These are phyloP conservation scores for Crocallis elinguaria DNA, from an alignment of 2,888 invertebrate genomes.

Conservation along the genomic window DNA sequence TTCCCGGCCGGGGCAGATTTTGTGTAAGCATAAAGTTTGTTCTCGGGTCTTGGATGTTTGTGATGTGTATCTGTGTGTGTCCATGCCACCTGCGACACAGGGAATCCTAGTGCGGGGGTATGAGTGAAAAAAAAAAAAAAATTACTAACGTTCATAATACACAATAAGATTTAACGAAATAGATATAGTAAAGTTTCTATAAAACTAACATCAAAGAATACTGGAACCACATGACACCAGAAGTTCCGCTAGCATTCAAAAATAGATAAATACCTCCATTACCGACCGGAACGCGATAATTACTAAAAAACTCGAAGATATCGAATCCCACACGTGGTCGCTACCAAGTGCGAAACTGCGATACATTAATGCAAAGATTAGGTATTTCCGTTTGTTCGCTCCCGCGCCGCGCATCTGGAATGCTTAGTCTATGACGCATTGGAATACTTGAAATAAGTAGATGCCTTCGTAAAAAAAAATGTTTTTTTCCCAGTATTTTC, in stretches of 20 bases:
- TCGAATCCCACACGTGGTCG: conserved; percentile 55
- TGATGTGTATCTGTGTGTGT: no score
- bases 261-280: conserved; percentile 31
- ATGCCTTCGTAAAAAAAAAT: no score
- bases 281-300: conserved; percentile 56
- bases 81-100: no score
- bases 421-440: conserved; percentile 55
- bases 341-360: conserved; percentile 53
- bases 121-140: no score
- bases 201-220: background rate
- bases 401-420: conserved; percentile 68
- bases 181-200: background rate
- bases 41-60: no score
- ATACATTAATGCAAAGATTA: conserved; percentile 80
- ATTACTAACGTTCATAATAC: no score
- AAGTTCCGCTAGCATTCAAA: conserved; percentile 31
- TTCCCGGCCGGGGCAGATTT: no score
- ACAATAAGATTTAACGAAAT: background rate
- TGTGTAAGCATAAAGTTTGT: no score
- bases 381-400: conserved; percentile 75
- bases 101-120: no score
- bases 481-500: no score
- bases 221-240: conserved; percentile 13
- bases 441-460: conserved; percentile 44
- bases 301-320: conserved; percentile 54